These are phyloP conservation scores for Fundulus diaphanus DNA, from an alignment of 2,797 vertebrate genomes.

Conservation along the genomic window DNA sequence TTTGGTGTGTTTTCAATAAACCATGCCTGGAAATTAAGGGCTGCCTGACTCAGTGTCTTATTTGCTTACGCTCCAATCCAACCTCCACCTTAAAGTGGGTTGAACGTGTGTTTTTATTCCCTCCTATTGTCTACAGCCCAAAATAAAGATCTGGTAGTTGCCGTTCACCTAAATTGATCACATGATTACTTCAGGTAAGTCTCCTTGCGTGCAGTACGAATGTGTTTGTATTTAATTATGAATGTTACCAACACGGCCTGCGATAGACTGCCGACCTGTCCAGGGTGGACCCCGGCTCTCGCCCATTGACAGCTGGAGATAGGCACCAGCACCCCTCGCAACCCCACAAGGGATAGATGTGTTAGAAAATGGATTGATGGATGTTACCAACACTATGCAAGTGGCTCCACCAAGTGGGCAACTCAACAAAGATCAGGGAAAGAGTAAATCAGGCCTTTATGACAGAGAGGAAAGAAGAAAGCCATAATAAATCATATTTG, in stretches of 20 bases:
- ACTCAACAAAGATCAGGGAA: neutral
- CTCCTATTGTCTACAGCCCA: too few species aligned
- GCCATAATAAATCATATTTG: neutral
- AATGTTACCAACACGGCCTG: too few species aligned
- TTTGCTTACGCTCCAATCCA: constrained; percentile 11
- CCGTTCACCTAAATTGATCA: too few species aligned
- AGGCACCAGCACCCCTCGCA: too few species aligned
- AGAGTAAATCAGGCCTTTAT: neutral
- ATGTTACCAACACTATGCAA: neutral
- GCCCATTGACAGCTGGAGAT: too few species aligned
- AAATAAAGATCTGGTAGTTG: too few species aligned
- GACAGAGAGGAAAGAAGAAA: neutral
- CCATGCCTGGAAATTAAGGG: constrained; percentile 89
- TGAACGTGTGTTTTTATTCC: too few species aligned
- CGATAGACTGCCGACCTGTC: too few species aligned
- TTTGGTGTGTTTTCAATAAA: constrained; percentile 99
- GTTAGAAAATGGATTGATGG: too few species aligned
- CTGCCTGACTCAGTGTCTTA: constrained; percentile 37
- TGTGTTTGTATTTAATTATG: neutral
- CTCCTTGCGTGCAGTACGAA: neutral
- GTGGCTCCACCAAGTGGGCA: neutral
- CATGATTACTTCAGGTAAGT: neutral
- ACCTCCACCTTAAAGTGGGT: neutral
- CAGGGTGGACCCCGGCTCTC: too few species aligned
- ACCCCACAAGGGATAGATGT: too few species aligned